Base-by-base conservation (phyloP, 92 coral and sea anemone species). In the Nematostella vectensis region DNA sequence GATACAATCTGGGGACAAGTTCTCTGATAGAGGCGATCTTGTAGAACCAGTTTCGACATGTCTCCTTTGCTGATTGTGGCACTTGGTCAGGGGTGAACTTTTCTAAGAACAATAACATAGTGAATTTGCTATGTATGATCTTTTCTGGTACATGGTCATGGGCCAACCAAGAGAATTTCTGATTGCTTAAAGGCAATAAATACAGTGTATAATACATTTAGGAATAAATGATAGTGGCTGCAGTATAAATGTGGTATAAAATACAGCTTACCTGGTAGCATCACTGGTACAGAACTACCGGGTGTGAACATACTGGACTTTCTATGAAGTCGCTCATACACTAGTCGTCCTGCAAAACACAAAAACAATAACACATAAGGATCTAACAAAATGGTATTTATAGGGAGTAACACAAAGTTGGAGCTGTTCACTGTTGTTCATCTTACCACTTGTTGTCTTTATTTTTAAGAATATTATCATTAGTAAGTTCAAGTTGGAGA, bases 1-100 rank as follows among this genome's bases (percentile, higher is more conserved):
- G 98, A 91, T 91, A 91, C 98, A 91, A 91, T 69, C 98, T 72
- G 29, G 98, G 98, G 51, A 86, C 58, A 40, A 91, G 76, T 36
- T 91, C 98, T 45, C 98, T 72, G 56, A 91, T 88, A 1, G 98
- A 91, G 0, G 98, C 98, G 64, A 91, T 91, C 85, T 91, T 91
- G 85, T 87, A 91, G 71, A 91, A 91, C 98, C 98, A 91, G 85
- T 91, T 91, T 21, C 98, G 74, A 61, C 98, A 91, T 3, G 98
- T 86, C 80, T 91, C 98, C 67, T 91, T 91, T 28, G 98, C 98
- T 20, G 95, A 88, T 40, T 91, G 96, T 22, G 95, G 94, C 3
- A 91, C 98, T 63, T 91, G 96, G 47, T 82, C 96, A 6, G 85
- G 88, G 13, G 98, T 77, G 49, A 91, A 91, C 51, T 68, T 72